Evolutionary conservation across 2,888 invertebrate species (phyloP).

Genomic region (Cremastobaeus sp.): DNA sequence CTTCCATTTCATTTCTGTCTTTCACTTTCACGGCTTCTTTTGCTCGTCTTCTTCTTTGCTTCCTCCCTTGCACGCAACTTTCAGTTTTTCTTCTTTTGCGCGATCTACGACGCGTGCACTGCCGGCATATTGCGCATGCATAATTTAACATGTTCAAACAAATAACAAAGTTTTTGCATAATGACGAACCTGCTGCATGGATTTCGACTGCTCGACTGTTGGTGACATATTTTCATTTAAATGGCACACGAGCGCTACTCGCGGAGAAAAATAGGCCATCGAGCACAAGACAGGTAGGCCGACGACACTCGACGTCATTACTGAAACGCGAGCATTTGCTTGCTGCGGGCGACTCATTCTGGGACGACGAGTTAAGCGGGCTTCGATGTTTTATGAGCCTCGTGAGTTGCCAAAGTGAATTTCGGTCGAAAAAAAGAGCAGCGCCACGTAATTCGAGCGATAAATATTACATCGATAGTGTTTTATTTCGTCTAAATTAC

Average conservation of each 20-base stretch:
- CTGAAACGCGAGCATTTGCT: slow-evolving; percentile 37
- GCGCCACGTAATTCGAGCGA: slow-evolving; percentile 30
- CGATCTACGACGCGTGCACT: slow-evolving; percentile 51
- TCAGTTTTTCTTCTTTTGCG: slow-evolving; percentile 49
- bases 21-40: slow-evolving; percentile 62
- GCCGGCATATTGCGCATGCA: slow-evolving; percentile 77
- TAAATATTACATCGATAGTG: slow-evolving; percentile 41
- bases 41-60: slow-evolving; percentile 59
- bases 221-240: slow-evolving; percentile 75
- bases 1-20: slow-evolving; percentile 62
- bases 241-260: slow-evolving; percentile 54
- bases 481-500: slow-evolving; percentile 30
- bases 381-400: slow-evolving; percentile 49
- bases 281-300: slow-evolving; percentile 41
- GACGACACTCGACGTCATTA: slow-evolving; percentile 50
- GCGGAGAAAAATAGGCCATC: slow-evolving; percentile 36
- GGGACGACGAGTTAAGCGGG: slow-evolving; percentile 36
- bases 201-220: slow-evolving; percentile 71
- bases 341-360: slow-evolving; percentile 31
- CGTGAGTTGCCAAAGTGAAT: slow-evolving; percentile 54
- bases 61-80: slow-evolving; percentile 56
- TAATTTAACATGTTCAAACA: slow-evolving; percentile 77
- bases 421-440: slow-evolving; percentile 33
- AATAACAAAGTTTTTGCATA: slow-evolving; percentile 77
- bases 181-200: slow-evolving; percentile 71